These are phyloP conservation scores for Agriopis marginaria DNA, from an alignment of 2,888 invertebrate genomes.

Conservation along the genomic window DNA sequence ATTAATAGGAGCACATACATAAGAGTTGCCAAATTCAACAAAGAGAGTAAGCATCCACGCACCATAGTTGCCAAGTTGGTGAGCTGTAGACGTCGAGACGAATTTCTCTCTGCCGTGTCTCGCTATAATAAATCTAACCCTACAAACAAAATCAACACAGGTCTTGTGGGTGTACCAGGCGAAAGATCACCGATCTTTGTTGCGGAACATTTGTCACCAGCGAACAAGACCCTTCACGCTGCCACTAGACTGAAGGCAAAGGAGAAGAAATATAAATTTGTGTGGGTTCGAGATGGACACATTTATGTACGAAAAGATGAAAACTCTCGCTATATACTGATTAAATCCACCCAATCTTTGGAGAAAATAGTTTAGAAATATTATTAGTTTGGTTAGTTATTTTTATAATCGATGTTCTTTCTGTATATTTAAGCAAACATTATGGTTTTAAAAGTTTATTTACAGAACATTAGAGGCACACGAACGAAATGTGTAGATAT, in stretches of 20 bases:
- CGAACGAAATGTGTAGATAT: not conserved
- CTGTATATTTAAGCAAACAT: not conserved
- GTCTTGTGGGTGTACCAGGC: not conserved
- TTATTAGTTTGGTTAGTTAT: not conserved
- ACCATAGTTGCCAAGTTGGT: not conserved
- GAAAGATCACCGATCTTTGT: conserved; percentile 2
- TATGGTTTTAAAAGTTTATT: not conserved
- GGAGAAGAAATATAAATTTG: conserved; percentile 7
- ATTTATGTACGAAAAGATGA: conserved; percentile 4
- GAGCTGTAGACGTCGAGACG: not conserved
- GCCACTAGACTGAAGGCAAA: not conserved
- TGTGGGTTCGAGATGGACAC: conserved; percentile 4
- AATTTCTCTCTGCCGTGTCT: conserved; percentile 2
- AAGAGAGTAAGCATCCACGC: not conserved
- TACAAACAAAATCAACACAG: not conserved
- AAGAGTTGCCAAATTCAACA: not conserved
- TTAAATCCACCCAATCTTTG: not conserved
- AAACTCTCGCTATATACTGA: not conserved
- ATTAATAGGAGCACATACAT: no score
- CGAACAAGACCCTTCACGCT: not conserved
- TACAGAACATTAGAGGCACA: not conserved
- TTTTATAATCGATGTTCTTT: not conserved
- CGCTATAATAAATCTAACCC: conserved; percentile 2
- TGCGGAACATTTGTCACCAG: not conserved
- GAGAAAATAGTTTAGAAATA: not conserved